Base-by-base conservation (phyloP, 2,888 invertebrate genomes). In the Mechanitis mazaeus region DNA sequence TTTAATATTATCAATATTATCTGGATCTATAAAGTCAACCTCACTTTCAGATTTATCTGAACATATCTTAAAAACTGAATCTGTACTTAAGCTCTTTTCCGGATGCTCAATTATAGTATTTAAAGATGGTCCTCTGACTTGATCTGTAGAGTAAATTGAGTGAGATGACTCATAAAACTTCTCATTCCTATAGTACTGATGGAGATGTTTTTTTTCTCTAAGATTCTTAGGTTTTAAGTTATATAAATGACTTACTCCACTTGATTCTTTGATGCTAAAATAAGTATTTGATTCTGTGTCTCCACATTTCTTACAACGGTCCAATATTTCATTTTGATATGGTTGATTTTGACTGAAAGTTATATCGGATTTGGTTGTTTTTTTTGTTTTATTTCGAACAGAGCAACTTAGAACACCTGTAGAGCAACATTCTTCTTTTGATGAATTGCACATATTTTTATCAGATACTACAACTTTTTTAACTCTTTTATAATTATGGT, bases 141-240 rank as follows among this genome's bases (percentile, higher is more conserved):
- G 67, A 35, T 71, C 72, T 0, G 70, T 63, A 0, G 74, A 75
- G 54, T 77, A 72, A 0, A 80, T 54, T 2, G 86, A 85, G 56
- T 81, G 80, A 0, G 80, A 72, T 0, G 80, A 77, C 45, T 60
- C 64, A 11, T 67, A 53, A 50, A 84, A 90, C 47, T 85, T 84
- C 65, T 87, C 82, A 54, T 90, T 90, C 68, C 74, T 85, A 60
- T 84, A 89, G 68, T 81, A 81, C 56, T 89, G 83, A 50, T 83
- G 75, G 0, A 88, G 60, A 5, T 56, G 55, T 28, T 61, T 63
- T 5, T 55, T 64, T 46, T 33, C 61, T 3, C 6, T 12, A 9
- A 45, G 63, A 58, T 63, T 63, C 59, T 60, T 67, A 42, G 56
- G 33, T 47, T 31, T 59, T 60, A 45, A 33, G 58, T 54, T 28